Percentiles rank a stretch among this genome's conserved stretches.
Conservation (phyloP, 2,888 invertebrate genomes). For the Scrobipalpa costella region DNA sequence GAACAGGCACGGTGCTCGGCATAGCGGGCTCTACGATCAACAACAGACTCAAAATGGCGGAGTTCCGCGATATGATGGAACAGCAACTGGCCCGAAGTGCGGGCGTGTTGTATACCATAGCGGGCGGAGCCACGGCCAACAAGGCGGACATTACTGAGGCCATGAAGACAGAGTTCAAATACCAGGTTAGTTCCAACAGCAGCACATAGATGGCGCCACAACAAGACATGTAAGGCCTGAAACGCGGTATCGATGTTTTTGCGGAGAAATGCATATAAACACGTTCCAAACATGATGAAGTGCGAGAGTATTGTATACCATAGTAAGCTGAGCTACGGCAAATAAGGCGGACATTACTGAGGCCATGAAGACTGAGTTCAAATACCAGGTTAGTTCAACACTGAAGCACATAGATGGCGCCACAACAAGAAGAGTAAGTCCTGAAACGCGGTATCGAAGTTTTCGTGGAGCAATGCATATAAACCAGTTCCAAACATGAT, state of each 20-base stretch:
- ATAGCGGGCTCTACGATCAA: slow-evolving; percentile 85
- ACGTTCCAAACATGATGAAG: no score
- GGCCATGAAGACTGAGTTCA: slow-evolving; percentile 73
- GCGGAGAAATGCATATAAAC: no score
- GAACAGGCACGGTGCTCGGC: slow-evolving; percentile 81
- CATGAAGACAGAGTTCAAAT: slow-evolving; percentile 72
- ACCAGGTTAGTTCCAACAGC: slow-evolving; percentile 61
- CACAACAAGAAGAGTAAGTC: no score
- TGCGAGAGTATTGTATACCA: slow-evolving; percentile 69
- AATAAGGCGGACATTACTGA: slow-evolving; percentile 62
- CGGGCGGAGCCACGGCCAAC: slow-evolving; percentile 61
- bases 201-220: no score
- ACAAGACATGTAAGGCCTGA: no score
- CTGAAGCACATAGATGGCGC: no score
- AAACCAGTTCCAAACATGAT: no score
- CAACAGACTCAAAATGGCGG: slow-evolving; percentile 83
- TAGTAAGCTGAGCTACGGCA: slow-evolving; percentile 64
- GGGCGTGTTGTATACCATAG: slow-evolving; percentile 69
- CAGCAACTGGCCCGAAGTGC: slow-evolving; percentile 77
- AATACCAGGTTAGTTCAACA: slow-evolving; percentile 76
- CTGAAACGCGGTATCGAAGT: no score
- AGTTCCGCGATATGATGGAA: slow-evolving; percentile 82
- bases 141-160: slow-evolving; percentile 65
- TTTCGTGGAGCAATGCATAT: no score
- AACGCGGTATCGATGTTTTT: no score